These are phyloP conservation scores for Cygnus atratus DNA, from an alignment of 2,113 vertebrate species.

Conservation along the genomic window DNA sequence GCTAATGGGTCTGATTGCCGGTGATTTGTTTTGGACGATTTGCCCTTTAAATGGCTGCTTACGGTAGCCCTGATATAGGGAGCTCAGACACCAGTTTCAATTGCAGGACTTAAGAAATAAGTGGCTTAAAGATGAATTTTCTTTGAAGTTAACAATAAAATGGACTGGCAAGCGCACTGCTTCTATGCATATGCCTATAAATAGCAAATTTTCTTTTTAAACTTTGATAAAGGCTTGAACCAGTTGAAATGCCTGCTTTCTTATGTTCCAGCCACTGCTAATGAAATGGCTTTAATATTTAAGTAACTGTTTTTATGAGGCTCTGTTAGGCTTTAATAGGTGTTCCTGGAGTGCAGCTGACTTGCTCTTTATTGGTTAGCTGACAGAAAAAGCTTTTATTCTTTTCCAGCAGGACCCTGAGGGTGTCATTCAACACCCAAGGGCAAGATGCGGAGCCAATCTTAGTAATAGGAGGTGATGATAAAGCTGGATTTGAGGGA, in stretches of 20 bases:
- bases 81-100: neutral
- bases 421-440: slow-evolving; percentile 23
- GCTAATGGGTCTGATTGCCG: neutral
- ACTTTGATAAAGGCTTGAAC: slow-evolving; percentile 5
- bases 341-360: slow-evolving; percentile 47
- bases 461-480: neutral
- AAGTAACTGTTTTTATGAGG: slow-evolving; percentile 56
- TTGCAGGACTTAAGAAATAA: neutral
- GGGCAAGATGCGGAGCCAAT: neutral
- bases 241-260: slow-evolving; percentile 9
- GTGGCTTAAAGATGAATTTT: neutral
- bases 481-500: neutral
- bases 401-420: slow-evolving; percentile 35
- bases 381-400: slow-evolving; percentile 47
- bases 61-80: neutral
- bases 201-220: slow-evolving; percentile 24
- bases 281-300: slow-evolving; percentile 50
- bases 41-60: neutral
- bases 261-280: slow-evolving; percentile 21
- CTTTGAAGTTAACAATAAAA: slow-evolving; percentile 23
- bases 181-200: neutral
- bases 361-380: slow-evolving; percentile 39
- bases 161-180: neutral
- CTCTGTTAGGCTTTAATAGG: slow-evolving; percentile 51
- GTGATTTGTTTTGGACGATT: neutral